Evolutionary conservation across 2,888 invertebrate genomes (phyloP).

Genomic region (Amblyjoppa proteus): DNA sequence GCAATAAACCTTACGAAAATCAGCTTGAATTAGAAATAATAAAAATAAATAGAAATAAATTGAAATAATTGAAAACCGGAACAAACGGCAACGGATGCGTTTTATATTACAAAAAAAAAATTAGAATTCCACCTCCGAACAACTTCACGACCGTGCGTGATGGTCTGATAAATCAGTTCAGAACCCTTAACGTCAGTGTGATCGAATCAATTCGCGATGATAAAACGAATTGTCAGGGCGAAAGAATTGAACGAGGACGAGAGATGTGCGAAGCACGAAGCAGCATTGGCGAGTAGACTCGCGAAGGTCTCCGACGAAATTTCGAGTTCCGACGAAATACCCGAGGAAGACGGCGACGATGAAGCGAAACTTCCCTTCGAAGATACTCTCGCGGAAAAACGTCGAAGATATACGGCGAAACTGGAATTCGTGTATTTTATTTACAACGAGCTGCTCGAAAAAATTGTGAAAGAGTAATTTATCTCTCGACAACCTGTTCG

Average conservation of each 20-base stretch:
- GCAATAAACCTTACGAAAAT: background rate
- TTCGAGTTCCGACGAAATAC: conserved; percentile 25
- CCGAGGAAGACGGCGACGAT: conserved; percentile 11
- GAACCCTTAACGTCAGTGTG: background rate
- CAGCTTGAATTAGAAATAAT: background rate
- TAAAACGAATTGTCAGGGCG: conserved; percentile 7
- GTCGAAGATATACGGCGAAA: conserved; percentile 67
- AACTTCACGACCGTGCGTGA: conserved; percentile 44
- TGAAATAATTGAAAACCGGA: background rate
- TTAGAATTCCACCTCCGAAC: background rate
- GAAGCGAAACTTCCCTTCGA: conserved; percentile 53
- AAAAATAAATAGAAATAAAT: background rate
- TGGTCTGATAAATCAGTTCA: conserved; percentile 13
- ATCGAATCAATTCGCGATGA: conserved; percentile 17
- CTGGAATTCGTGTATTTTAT: conserved; percentile 74
- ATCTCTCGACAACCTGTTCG: background rate
- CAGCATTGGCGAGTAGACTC: conserved; percentile 32
- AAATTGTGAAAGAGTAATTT: conserved; percentile 72
- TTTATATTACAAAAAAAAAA: background rate
- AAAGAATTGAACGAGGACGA: conserved; percentile 43
- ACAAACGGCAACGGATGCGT: background rate
- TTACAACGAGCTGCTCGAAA: conserved; percentile 72
- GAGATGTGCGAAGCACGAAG: conserved; percentile 48
- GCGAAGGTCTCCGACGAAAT: conserved; percentile 13
- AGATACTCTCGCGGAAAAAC: conserved; percentile 71